Evolutionary conservation across 1,140 invertebrate species (phyloP).

Genomic region (Zaprionus camerounensis): DNA sequence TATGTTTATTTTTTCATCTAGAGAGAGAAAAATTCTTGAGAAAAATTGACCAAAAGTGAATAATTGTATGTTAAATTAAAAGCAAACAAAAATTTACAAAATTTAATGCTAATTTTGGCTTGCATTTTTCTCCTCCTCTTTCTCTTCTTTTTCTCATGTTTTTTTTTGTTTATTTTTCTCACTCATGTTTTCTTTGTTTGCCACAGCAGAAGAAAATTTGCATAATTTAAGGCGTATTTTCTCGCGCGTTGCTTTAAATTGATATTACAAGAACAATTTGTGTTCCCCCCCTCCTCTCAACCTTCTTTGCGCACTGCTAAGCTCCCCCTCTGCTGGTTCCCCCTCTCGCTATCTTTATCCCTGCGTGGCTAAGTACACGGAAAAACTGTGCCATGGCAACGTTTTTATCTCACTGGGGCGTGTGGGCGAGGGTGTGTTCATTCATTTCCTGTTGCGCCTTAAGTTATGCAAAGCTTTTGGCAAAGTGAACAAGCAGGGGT

Average conservation of each 20-base stretch:
- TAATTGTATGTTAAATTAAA: conserved; percentile 12
- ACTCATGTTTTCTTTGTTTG: conserved; percentile 17
- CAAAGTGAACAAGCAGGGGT: conserved; percentile 40
- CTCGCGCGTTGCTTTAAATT: conserved; percentile 69
- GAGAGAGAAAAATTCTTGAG: too few relatives aligned
- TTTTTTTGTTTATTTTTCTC: background rate
- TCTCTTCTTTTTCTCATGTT: conserved; percentile 4
- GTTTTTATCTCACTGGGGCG: conserved; percentile 36
- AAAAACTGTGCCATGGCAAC: conserved; percentile 70
- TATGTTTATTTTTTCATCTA: background rate
- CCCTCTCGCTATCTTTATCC: background rate
- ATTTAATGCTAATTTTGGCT: conserved; percentile 21
- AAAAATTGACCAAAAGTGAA: background rate
- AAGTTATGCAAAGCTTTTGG: conserved; percentile 78
- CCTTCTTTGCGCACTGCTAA: background rate
- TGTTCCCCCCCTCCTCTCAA: conserved; percentile 18
- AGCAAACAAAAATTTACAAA: conserved; percentile 24
- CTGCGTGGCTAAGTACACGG: conserved; percentile 51
- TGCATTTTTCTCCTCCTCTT: conserved; percentile 3
- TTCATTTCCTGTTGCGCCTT: conserved; percentile 75
- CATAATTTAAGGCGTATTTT: conserved; percentile 71
- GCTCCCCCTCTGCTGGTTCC: background rate
- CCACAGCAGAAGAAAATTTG: conserved; percentile 52
- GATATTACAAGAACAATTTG: conserved; percentile 75
- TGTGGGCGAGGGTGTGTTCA: conserved; percentile 58